phyloP scores from a whole-genome alignment of 1,140 invertebrate genomes.

The Babylonia areolata region DNA sequence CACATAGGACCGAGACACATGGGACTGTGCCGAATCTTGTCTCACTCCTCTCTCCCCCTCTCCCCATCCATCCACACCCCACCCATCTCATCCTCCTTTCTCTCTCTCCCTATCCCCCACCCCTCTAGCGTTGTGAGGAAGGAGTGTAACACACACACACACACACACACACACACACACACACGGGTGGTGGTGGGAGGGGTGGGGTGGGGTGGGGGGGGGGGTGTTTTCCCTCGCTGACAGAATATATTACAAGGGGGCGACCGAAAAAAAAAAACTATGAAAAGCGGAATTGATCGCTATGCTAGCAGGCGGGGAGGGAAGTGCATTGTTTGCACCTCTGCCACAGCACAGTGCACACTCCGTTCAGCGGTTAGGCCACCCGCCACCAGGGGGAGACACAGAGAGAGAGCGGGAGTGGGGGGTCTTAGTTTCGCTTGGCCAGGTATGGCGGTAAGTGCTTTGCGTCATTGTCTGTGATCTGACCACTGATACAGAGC shows the following conservation, averaged over 20 bases:
- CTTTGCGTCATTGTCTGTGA: background rate
- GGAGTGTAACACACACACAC: background rate
- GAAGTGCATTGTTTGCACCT: background rate
- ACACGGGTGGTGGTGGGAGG: no score
- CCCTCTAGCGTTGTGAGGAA: no score
- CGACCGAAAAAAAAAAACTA: background rate
- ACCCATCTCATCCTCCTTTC: background rate
- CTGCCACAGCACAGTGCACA: background rate
- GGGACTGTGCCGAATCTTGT: no score
- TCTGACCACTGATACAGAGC: slow-evolving; percentile 21
- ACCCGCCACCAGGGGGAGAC: background rate
- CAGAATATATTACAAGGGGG: background rate
- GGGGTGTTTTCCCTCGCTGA: background rate
- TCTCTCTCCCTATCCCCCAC: no score
- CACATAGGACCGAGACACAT: no score
- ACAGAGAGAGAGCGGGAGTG: background rate
- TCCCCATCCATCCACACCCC: background rate
- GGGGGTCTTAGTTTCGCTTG: background rate
- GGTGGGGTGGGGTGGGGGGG: no score
- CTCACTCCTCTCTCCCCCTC: background rate
- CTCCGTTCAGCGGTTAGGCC: background rate
- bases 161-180: no score
- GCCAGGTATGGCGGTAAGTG: slow-evolving; percentile 12
- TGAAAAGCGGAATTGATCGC: slow-evolving; percentile 11
- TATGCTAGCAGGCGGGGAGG: background rate